These are phyloP conservation scores for Volucella zonaria DNA, from an alignment of 2,888 invertebrate genomes.

Conservation along the genomic window DNA sequence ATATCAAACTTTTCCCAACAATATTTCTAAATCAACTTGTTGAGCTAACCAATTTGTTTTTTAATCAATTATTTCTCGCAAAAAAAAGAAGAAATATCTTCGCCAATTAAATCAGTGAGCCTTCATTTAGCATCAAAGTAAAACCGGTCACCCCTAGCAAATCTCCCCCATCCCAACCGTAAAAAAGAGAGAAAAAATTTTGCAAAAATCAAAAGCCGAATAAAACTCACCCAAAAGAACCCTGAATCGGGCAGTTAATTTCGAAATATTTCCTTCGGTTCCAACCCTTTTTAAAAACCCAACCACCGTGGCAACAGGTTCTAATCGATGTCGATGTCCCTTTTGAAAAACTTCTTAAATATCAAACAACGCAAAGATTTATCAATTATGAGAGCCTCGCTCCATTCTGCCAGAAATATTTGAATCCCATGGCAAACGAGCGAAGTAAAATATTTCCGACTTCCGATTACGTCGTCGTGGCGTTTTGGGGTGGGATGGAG, in stretches of 20 bases:
- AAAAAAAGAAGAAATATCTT: neutral
- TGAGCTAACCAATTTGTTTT: conserved; percentile 5
- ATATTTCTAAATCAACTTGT: conserved; percentile 13
- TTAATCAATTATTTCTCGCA: conserved; percentile 1
- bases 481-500: too few relatives aligned
- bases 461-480: conserved; percentile 27
- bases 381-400: conserved; percentile 25
- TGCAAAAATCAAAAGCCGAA: conserved; percentile 27
- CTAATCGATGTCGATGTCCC: neutral
- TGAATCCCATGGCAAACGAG: conserved; percentile 27
- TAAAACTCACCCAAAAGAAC: conserved; percentile 25
- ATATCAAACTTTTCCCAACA: too few relatives aligned
- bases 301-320: neutral
- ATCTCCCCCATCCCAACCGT: neutral
- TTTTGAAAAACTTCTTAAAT: neutral
- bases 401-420: neutral
- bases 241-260: conserved; percentile 27
- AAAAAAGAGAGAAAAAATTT: neutral
- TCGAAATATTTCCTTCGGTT: conserved; percentile 26
- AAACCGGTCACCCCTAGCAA: neutral
- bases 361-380: conserved; percentile 44
- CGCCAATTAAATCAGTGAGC: neutral
- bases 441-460: conserved; percentile 56
- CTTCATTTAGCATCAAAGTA: neutral
- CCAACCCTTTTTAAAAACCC: neutral